Base-by-base conservation (phyloP, 2,797 vertebrate species). In the Poecilia wingei region DNA sequence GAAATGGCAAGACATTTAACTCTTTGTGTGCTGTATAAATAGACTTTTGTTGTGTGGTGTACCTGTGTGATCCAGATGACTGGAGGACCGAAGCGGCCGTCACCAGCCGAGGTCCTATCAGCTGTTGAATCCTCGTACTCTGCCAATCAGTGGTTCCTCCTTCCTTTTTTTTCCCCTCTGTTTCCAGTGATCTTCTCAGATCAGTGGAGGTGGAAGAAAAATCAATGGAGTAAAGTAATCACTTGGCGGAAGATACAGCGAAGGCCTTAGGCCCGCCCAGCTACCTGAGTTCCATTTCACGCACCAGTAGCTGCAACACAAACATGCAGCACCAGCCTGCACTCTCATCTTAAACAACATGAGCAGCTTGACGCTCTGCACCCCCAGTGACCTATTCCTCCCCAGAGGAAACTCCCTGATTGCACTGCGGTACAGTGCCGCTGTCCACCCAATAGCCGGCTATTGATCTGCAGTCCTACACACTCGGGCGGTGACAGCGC, bases 221-320 rank as follows among this genome's bases (percentile, higher is more conserved):
- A 95, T 96, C 95, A 94, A 95, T 96, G 93, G 91, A 88, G 92
- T 93, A 92, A 94, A 95, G 95, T 94, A 95, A 95, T 96, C 94
- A 94, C 93, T 95, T 91, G 91, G 92, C 92, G 91, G 92, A 94
- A 95, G 94, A 95, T 92, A 93, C 88, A 93, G 87, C 87, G 88
- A 91, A 93, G 90, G 93, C 94, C 94, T 28, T 86, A 87, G 94
- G 95, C 93, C 91, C 86, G 84, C 87, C 88, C 85, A 82, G 91
- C 92, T 95, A 96, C 94, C 95, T 95, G 94, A 93, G 94, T 93
- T 95, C 93, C 93, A 96, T 96, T 96, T 96, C 95, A 96, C 89
- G 95, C 95, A 94, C 95, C 93, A 92, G 92, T 92, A 87, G 93
- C 91, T 85, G 87, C 90, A 92, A 94, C 94, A 95, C 93, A 94